Evolutionary conservation across 2,113 vertebrate species (phyloP).

Genomic region (Ageneiosus marmoratus): DNA sequence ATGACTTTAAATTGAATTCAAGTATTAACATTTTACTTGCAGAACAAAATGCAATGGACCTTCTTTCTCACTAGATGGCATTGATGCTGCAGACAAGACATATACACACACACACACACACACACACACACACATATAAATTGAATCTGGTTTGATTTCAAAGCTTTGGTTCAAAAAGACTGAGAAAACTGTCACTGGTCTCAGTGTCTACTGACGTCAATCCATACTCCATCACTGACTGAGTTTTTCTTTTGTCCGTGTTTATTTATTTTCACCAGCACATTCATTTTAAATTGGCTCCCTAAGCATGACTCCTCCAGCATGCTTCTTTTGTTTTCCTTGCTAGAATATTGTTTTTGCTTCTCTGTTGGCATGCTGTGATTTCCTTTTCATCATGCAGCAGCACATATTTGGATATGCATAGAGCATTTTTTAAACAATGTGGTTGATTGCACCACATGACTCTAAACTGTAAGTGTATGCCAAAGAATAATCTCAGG

Average conservation of each 20-base stretch:
- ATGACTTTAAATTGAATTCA: too few relatives aligned
- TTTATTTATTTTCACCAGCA: not conserved
- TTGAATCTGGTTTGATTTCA: not conserved
- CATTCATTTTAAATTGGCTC: not conserved
- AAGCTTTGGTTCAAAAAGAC: not conserved
- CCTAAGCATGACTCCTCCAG: not conserved
- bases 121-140: not conserved
- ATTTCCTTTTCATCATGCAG: conserved; percentile 1
- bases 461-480: not conserved
- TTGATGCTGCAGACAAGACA: not conserved
- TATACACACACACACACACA: not conserved
- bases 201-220: not conserved
- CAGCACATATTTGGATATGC: not conserved
- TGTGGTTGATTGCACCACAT: conserved; percentile 4
- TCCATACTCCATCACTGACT: not conserved
- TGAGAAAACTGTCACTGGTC: not conserved
- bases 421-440: conserved; percentile 2
- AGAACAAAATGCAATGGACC: not conserved
- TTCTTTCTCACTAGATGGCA: not conserved
- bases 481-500: not conserved
- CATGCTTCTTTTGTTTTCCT: not conserved
- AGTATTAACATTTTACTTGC: too few relatives aligned
- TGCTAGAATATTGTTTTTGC: not conserved
- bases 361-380: not conserved
- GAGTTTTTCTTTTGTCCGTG: not conserved